phyloP scores from a whole-genome alignment of 2,113 vertebrate species.

The Antigone vipio region DNA sequence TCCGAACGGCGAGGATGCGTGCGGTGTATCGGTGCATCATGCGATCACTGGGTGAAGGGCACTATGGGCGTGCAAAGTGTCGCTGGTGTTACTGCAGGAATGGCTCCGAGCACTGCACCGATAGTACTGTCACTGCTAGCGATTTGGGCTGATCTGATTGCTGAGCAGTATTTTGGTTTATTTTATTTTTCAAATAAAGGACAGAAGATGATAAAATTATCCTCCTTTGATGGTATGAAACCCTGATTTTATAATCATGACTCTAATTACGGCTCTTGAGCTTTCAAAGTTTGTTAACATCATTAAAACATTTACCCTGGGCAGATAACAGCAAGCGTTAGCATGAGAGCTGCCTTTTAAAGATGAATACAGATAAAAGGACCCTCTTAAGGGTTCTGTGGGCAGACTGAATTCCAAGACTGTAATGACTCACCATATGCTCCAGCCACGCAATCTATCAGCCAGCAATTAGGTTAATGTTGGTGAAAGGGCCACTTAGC shows the following conservation, averaged over 20 bases:
- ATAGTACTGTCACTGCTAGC: not conserved
- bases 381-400: slow-evolving; percentile 56
- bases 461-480: slow-evolving; percentile 78
- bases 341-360: slow-evolving; percentile 70
- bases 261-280: slow-evolving; percentile 71
- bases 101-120: not conserved
- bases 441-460: slow-evolving; percentile 69
- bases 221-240: slow-evolving; percentile 63
- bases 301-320: slow-evolving; percentile 77
- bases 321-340: slow-evolving; percentile 71
- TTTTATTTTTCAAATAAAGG: slow-evolving; percentile 45
- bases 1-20: accelerated
- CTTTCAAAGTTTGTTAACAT: slow-evolving; percentile 75
- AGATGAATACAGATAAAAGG: slow-evolving; percentile 69
- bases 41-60: not conserved
- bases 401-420: slow-evolving; percentile 55
- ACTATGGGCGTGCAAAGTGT: not conserved
- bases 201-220: slow-evolving; percentile 55
- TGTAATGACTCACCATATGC: slow-evolving; percentile 74
- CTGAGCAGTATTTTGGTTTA: not conserved
- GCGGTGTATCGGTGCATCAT: not conserved
- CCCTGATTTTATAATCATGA: slow-evolving; percentile 69
- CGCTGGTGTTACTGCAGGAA: not conserved
- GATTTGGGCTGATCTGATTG: not conserved
- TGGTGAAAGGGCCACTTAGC: slow-evolving; percentile 75